A percentile compares a stretch with the other conserved stretches of the same genome.
Conservation (phyloP, 2,113 vertebrate species). For the Promerops cafer region DNA sequence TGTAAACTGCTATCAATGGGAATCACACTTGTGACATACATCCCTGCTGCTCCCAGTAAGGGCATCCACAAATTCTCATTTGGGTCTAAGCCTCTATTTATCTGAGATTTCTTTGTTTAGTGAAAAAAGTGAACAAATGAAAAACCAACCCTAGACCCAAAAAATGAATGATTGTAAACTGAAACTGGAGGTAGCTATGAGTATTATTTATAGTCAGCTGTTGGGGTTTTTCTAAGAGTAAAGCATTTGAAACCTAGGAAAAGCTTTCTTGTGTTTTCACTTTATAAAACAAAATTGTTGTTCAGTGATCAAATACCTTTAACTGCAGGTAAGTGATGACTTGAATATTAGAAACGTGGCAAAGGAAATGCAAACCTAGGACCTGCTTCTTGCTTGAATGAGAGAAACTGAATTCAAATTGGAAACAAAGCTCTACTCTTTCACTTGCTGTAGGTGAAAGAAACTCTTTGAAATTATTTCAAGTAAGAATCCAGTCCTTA, state of each 20-base stretch:
- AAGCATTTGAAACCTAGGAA: not conserved
- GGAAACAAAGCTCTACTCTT: not conserved
- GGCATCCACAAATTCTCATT: not conserved
- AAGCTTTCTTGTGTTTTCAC: not conserved
- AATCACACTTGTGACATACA: not conserved
- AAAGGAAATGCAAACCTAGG: not conserved
- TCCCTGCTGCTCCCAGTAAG: not conserved
- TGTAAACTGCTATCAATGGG: not conserved
- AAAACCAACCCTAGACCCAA: not conserved
- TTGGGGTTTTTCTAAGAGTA: not conserved
- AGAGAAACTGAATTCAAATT: not conserved
- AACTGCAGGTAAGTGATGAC: not conserved
- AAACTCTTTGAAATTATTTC: not conserved
- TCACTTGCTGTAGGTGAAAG: not conserved
- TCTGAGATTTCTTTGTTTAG: not conserved
- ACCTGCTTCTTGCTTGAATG: not conserved
- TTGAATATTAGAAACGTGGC: not conserved
- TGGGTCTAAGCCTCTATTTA: not conserved
- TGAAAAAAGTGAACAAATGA: not conserved
- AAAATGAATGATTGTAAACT: not conserved
- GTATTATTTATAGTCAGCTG: not conserved
- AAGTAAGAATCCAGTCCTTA: not conserved
- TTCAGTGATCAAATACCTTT: not conserved
- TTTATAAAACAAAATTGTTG: not conserved
- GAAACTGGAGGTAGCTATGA: not conserved